phyloP scores from a whole-genome alignment of 2,113 vertebrate species.

The Colossoma macropomum region DNA sequence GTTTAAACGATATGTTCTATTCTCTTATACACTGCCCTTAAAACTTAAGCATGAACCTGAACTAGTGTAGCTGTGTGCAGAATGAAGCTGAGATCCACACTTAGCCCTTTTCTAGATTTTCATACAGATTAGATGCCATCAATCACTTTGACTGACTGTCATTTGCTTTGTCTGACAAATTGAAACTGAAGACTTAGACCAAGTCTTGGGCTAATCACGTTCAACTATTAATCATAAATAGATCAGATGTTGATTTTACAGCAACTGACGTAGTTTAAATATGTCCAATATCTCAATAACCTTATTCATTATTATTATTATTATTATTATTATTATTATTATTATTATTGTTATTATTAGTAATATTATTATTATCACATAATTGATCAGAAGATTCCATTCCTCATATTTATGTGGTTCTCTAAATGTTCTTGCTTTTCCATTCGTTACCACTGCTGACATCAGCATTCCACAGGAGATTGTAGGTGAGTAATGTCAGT shows the following conservation, averaged over 20 bases:
- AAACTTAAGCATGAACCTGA: background rate
- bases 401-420: background rate
- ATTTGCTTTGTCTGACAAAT: background rate
- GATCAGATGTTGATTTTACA: background rate
- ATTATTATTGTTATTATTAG: too few species aligned
- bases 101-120: background rate
- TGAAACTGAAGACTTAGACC: background rate
- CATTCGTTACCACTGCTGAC: background rate
- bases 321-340: background rate
- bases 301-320: too few species aligned
- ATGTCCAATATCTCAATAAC: background rate
- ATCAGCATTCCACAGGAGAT: slow-evolving; percentile 3
- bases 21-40: background rate
- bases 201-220: background rate
- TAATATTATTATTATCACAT: background rate
- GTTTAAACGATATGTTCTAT: background rate
- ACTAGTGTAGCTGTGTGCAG: background rate
- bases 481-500: slow-evolving; percentile 32
- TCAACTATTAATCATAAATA: background rate
- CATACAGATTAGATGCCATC: background rate
- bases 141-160: background rate
- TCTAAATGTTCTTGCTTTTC: background rate
- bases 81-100: background rate
- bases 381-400: background rate
- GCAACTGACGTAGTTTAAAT: background rate